Conservation (phyloP, 2,113 vertebrate genomes). For the Python bivittatus region DNA sequence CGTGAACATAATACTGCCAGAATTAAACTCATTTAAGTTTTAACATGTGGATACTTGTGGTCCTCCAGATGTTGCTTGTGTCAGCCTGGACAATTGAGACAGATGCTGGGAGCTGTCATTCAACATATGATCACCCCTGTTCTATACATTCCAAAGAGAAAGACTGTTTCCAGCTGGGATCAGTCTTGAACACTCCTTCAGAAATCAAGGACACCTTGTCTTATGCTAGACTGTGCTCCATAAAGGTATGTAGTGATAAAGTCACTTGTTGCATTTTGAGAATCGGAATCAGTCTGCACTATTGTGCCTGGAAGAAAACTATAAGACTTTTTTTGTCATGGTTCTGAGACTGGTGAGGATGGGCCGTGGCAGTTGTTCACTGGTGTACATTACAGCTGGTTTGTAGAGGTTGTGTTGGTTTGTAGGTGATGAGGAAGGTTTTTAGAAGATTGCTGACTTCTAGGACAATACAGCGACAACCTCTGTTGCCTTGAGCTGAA, state of each 20-base stretch:
- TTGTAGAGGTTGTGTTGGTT: neutral
- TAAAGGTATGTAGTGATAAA: neutral
- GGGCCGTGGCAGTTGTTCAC: neutral
- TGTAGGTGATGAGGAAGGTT: neutral
- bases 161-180: neutral
- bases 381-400: neutral
- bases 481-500: too few species aligned
- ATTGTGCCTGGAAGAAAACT: neutral
- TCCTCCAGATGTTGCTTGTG: neutral
- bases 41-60: neutral
- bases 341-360: neutral
- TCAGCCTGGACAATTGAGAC: neutral
- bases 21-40: neutral
- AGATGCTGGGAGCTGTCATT: neutral
- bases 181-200: neutral
- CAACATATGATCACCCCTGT: neutral
- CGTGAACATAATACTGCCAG: neutral
- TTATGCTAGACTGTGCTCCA: neutral
- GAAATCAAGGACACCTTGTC: neutral
- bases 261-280: neutral
- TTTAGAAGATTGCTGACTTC: neutral
- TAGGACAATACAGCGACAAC: too few species aligned
- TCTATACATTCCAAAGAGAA: neutral
- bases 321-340: neutral
- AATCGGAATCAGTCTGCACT: neutral